Base-by-base conservation (phyloP, 2,797 vertebrate genomes). In the Tapera naevia region DNA sequence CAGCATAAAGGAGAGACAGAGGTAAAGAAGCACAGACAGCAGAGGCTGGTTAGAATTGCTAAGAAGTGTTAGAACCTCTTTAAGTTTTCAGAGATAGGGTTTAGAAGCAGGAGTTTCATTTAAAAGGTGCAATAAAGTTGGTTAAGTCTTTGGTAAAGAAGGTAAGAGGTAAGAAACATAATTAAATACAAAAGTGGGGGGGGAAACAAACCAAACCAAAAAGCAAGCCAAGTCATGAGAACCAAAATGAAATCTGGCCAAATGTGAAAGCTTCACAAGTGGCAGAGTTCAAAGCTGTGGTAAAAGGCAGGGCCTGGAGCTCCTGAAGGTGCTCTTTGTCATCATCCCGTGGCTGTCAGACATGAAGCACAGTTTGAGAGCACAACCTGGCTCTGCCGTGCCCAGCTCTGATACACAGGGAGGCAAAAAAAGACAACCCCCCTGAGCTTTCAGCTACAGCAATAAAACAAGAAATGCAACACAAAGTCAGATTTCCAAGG, bases 21-120 rank as follows among this genome's bases (percentile, higher is more conserved):
- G 97, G 97, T 91, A 97, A 91, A 97, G 96, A 97, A 97, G 98
- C 98, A 97, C 97, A 98, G 97, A 98, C 93, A 97, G 98, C 97
- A 97, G 98, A 98, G 97, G 95, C 65, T 88, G 64, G 94, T 92
- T 96, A 97, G 95, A 96, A 94, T 71, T 65, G 91, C 80, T 71
- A 69, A 67, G 33, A 90, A 97, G 93, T 69, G 81, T 93, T 89
- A 94, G 78, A 88, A 48, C 73, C 78, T 12, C 41, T 46, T 22
- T 10, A 12, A 6, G 60, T 32, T 80, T 83, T 84, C 80, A 80
- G 83, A 94, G 82, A 66, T 43, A 95, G 93, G 16, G 4, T 72
- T 86, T 19, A 94, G 91, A 91, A 93, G 86, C 73, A 94, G 57
- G 60, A 91, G 27, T 83, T 94, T 89, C n/a, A 35, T 70, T 96